Conservation (phyloP, 2,797 vertebrate genomes). For the Molothrus ater region DNA sequence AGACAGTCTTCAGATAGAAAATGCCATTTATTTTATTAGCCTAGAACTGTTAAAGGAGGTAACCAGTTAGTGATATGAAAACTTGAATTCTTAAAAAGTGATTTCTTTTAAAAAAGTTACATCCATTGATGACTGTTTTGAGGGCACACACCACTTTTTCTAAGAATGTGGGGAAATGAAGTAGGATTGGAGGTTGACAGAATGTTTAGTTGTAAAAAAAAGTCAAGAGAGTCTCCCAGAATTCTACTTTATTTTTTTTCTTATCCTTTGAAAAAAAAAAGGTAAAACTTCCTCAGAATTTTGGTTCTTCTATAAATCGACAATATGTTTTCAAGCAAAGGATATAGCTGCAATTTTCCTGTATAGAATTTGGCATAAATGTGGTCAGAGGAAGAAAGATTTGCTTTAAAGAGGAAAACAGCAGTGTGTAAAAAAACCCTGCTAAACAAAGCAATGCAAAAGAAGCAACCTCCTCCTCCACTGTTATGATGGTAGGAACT, state of each 20-base stretch:
- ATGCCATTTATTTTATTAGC: background rate
- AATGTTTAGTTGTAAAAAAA: background rate
- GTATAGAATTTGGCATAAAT: background rate
- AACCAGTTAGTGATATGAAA: background rate
- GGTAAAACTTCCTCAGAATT: background rate
- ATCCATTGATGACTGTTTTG: background rate
- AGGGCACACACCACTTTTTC: background rate
- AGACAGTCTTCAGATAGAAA: background rate
- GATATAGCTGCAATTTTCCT: background rate
- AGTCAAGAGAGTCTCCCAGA: background rate
- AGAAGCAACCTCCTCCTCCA: rapidly evolving
- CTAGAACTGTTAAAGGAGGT: background rate
- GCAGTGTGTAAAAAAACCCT: rapidly evolving
- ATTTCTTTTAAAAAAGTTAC: background rate
- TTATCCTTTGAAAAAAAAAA: background rate
- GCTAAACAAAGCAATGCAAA: background rate
- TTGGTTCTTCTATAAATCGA: background rate
- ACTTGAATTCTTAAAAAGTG: background rate
- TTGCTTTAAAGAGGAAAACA: background rate
- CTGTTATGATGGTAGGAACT: background rate
- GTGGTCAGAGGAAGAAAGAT: background rate
- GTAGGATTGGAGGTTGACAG: background rate
- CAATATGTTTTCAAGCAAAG: background rate
- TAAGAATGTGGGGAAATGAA: background rate
- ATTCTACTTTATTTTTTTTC: background rate